A percentile compares a stretch with the other conserved stretches of the same genome.
phyloP scores from a whole-genome alignment of 2,888 invertebrate species.

The Ryuthela nishihirai region DNA sequence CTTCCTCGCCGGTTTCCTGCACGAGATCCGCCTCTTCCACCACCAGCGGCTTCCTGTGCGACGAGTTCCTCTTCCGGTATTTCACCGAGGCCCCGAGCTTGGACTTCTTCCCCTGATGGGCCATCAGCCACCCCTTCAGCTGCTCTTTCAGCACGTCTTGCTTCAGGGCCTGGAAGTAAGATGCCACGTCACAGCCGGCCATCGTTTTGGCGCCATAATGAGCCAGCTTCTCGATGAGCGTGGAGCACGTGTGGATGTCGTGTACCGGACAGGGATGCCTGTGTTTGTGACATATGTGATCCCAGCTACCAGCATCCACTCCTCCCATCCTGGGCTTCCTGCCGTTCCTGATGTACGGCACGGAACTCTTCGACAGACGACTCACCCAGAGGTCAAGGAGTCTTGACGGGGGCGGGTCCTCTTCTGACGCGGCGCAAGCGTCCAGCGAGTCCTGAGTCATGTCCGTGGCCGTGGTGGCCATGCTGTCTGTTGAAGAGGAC shows the following conservation, averaged over 20 bases:
- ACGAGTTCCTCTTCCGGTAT: slow-evolving; percentile 9
- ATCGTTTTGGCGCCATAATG: slow-evolving; percentile 30
- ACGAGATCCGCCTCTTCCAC: neutral
- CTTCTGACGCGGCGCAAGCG: slow-evolving; percentile 14
- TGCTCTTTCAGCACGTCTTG: slow-evolving; percentile 31
- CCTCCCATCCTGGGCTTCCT: slow-evolving; percentile 21
- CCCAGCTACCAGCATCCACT: slow-evolving; percentile 16
- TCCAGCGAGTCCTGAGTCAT: slow-evolving; percentile 33
- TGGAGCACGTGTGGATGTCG: slow-evolving; percentile 19
- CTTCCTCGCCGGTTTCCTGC: neutral
- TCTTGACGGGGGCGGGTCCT: slow-evolving; percentile 14
- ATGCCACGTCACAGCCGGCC: slow-evolving; percentile 23
- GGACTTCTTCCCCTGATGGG: slow-evolving; percentile 5
- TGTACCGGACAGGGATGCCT: slow-evolving; percentile 15
- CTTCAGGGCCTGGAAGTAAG: slow-evolving; percentile 28
- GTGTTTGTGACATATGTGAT: slow-evolving; percentile 24
- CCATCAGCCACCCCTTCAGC: slow-evolving; percentile 18
- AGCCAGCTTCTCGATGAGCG: slow-evolving; percentile 28
- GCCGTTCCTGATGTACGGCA: slow-evolving; percentile 7
- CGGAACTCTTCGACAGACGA: slow-evolving; percentile 14
- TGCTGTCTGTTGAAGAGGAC: slow-evolving; percentile 20
- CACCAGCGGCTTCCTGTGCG: slow-evolving; percentile 19
- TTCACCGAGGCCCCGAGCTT: slow-evolving; percentile 20
- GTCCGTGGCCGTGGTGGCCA: slow-evolving; percentile 24
- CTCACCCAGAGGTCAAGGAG: slow-evolving; percentile 27